These are phyloP conservation scores for Drosophila leontia DNA, from an alignment of 1,140 invertebrate species.

Conservation along the genomic window DNA sequence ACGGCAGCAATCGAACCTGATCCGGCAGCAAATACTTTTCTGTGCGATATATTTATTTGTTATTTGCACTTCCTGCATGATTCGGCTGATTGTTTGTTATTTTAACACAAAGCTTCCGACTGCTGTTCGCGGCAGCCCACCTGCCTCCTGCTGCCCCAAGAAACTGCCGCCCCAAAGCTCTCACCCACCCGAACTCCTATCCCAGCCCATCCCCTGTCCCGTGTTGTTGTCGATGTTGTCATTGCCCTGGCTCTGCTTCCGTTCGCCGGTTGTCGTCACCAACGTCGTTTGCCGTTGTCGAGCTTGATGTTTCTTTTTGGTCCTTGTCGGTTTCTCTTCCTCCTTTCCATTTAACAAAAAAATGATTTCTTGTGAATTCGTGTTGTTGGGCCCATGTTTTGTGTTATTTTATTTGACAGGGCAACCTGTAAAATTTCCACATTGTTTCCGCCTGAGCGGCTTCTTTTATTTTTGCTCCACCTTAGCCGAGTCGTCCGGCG, in stretches of 20 bases:
- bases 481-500: constrained; percentile 6
- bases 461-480: constrained; percentile 61
- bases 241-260: constrained; percentile 63
- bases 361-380: constrained; percentile 53
- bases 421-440: constrained; percentile 73
- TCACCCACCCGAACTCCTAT: not conserved
- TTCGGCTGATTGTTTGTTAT: constrained; percentile 83
- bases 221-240: constrained; percentile 32
- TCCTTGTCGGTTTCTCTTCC: constrained; percentile 27
- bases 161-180: not conserved
- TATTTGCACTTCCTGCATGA: constrained; percentile 83
- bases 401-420: constrained; percentile 68
- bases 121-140: constrained; percentile 37
- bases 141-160: constrained; percentile 3
- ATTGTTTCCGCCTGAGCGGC: constrained; percentile 68
- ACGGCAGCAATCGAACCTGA: constrained; percentile 31
- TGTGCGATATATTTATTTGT: constrained; percentile 80
- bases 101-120: constrained; percentile 81
- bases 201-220: not conserved
- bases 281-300: constrained; percentile 48
- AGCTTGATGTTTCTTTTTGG: constrained; percentile 65
- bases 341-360: constrained; percentile 29
- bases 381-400: constrained; percentile 57
- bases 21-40: constrained; percentile 38
- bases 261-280: constrained; percentile 70